Percentiles rank a stretch among this genome's conserved stretches.
Conservation (phyloP, 53 echinoderm and acorn worm species). For the Stichopus horrens region DNA sequence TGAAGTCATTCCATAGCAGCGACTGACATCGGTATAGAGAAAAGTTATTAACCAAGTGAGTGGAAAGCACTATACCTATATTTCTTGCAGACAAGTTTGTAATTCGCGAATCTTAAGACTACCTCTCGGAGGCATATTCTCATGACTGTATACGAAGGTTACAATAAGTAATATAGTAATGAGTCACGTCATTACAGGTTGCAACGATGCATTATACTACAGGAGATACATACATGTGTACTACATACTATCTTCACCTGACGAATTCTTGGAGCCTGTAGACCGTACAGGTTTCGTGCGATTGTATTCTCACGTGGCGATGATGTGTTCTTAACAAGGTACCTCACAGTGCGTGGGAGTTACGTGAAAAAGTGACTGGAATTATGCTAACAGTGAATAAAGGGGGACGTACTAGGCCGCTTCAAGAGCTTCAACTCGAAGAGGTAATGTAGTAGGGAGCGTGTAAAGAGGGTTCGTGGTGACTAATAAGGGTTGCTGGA, state of each 20-base stretch:
- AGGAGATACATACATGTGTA: not conserved
- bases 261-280: not conserved
- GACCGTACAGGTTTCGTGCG: not conserved
- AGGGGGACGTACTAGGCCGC: too few species aligned
- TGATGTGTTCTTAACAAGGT: not conserved
- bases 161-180: not conserved
- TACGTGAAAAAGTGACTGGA: too few species aligned
- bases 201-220: not conserved
- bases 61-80: not conserved
- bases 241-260: not conserved
- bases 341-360: too few species aligned
- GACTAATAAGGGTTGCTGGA: too few species aligned
- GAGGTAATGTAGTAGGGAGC: too few species aligned
- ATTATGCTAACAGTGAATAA: too few species aligned
- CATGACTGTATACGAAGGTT: not conserved
- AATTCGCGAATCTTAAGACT: not conserved
- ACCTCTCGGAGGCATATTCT: not conserved
- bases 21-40: not conserved
- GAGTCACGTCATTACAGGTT: not conserved
- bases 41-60: not conserved
- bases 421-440: too few species aligned
- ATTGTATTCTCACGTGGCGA: not conserved
- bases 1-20: not conserved
- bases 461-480: too few species aligned
- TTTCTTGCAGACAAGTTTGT: not conserved